Evolutionary conservation across 2,113 vertebrate genomes (phyloP).

Genomic region (Sinocyclocheilus anophthalmus): DNA sequence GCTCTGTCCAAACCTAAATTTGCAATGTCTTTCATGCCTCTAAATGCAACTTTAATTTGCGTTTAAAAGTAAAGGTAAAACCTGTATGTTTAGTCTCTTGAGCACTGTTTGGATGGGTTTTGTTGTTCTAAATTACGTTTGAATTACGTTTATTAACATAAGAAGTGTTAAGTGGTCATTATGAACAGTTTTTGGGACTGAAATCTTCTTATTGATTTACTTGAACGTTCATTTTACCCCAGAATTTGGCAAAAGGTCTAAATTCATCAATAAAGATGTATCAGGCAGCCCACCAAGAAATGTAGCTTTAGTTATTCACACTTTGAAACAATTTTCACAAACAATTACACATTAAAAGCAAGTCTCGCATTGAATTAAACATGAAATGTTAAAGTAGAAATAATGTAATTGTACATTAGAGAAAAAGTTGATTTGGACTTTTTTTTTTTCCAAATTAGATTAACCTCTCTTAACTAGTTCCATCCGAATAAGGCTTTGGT

Average conservation of each 20-base stretch:
- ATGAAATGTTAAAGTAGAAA: too few species aligned
- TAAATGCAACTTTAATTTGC: not conserved
- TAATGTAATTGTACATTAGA: not conserved
- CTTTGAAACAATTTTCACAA: too few species aligned
- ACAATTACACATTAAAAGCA: too few species aligned
- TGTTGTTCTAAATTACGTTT: not conserved
- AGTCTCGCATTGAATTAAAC: too few species aligned
- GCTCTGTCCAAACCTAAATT: not conserved
- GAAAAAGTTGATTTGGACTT: not conserved
- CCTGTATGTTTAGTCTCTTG: not conserved
- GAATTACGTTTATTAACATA: not conserved
- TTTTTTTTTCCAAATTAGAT: too few species aligned
- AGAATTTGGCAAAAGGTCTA: not conserved
- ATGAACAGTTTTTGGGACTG: not conserved
- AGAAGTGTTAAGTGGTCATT: not conserved
- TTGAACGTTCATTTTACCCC: not conserved
- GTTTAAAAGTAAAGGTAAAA: not conserved
- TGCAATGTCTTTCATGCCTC: slow-evolving; percentile 6
- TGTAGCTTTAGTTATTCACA: too few species aligned
- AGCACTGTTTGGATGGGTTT: not conserved
- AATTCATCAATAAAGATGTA: too few species aligned
- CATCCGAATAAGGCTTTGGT: not conserved
- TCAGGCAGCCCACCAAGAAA: too few species aligned
- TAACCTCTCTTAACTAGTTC: not conserved
- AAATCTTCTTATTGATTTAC: not conserved